These are phyloP conservation scores for Rhagologus leucostigma DNA, from an alignment of 2,113 vertebrate species.

Conservation along the genomic window DNA sequence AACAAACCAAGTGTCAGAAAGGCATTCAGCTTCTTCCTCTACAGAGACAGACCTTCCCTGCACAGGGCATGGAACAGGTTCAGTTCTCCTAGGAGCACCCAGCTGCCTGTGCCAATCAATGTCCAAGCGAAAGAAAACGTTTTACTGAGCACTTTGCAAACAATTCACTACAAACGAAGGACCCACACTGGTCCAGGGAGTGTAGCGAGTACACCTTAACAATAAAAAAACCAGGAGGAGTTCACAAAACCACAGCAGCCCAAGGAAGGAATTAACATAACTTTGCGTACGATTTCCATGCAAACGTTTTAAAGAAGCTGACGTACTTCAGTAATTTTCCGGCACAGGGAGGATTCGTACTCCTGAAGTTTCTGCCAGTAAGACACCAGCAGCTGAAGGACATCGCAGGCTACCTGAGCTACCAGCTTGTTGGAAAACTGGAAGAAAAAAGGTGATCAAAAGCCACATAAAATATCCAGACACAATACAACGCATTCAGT, in stretches of 20 bases:
- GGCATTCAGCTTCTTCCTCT: not conserved
- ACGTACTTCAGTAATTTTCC: constrained; percentile 92
- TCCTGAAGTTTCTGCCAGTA: constrained; percentile 91
- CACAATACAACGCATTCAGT: not conserved
- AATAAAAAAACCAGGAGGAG: not conserved
- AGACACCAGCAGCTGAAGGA: constrained; percentile 90
- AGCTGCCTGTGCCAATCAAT: accelerated
- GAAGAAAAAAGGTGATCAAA: constrained; percentile 19
- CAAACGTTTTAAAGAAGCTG: not conserved
- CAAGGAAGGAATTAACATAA: not conserved
- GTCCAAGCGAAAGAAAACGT: not conserved
- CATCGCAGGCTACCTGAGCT: constrained; percentile 90
- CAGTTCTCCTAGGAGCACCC: not conserved
- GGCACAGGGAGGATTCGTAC: constrained; percentile 82
- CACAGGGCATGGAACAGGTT: not conserved
- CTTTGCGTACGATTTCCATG: not conserved
- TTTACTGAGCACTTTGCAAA: not conserved
- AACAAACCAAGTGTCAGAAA: not conserved
- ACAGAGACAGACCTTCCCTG: not conserved
- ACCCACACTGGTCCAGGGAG: not conserved
- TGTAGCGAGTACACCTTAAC: not conserved
- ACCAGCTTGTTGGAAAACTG: constrained; percentile 93
- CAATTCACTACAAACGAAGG: not conserved
- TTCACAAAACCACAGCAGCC: not conserved
- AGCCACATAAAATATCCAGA: not conserved